Base-by-base conservation (phyloP, 1,140 invertebrate genomes). In the Phymastichus coffea region DNA sequence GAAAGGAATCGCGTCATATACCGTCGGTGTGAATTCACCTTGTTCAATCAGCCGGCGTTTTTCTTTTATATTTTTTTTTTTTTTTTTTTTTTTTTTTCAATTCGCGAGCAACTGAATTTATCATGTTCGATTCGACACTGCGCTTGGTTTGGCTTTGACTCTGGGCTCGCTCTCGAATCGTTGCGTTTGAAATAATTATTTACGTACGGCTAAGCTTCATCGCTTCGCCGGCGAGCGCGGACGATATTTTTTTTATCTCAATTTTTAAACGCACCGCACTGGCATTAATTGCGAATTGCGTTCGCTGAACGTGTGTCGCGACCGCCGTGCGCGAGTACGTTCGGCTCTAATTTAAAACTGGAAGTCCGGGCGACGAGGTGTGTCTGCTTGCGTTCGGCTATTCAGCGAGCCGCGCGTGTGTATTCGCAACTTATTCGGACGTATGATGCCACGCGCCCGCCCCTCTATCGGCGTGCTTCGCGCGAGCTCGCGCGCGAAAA, bases 121-220 rank as follows among this genome's bases (percentile, higher is more conserved):
- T 58, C 56, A 58, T 51, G 47, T 37, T 35, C 56, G 47, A 58
- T 52, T 43, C 47, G 14, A 40, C n/a, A n/a, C 37, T 10, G 37
- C 37, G 47, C 37, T 51, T 12, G 25, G 43, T 26, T n/a, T 55
- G 55, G 55, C 33, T 48, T 48, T 35, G 44, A 47, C 22, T 47
- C 30, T 14, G 7, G 7, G 43, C 4, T 15, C 48, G 15, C 6
- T 6, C 35, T 17, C 20, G 15, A 38, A 43, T 41, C 37, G 15
- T 26, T 22, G 54, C n/a, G 8, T 15, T n/a, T 47, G 17, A 28
- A 30, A 49, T 57, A 33, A 57, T 57, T 38, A 49, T 49, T 38
- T 49, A 25, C 22, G 20, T 44, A 23, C 41, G 22, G 4, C 14
- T 8, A 6, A 23, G 6, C 22, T 38, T 9, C 15, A n/a, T 22